Evolutionary conservation across 2,113 vertebrate genomes (phyloP).

Genomic region (Cryptoleucopteryx plumbea): DNA sequence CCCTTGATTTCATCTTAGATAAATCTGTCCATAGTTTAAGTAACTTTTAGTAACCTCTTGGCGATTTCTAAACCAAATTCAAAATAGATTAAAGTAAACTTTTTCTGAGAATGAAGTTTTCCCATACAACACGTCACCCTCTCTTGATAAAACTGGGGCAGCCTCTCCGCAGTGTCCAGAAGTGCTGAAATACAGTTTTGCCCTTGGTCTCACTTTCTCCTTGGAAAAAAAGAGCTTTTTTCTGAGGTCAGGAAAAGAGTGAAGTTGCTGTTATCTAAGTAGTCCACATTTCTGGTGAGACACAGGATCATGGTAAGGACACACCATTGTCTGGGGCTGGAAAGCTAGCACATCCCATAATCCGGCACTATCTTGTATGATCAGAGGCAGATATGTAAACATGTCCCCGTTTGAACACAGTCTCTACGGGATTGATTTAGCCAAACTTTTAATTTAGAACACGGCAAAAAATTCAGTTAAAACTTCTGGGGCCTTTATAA

Average conservation of each 20-base stretch:
- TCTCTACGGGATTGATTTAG: not conserved
- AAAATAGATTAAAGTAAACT: not conserved
- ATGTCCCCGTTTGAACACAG: not conserved
- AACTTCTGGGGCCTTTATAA: not conserved
- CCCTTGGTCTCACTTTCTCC: not conserved
- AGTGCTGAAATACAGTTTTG: not conserved
- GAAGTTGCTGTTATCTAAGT: slow-evolving; percentile 3
- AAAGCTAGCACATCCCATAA: not conserved
- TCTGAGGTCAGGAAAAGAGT: not conserved
- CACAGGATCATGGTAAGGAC: not conserved
- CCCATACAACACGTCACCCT: not conserved
- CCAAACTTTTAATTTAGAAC: not conserved
- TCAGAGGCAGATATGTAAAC: slow-evolving; percentile 21
- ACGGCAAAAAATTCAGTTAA: not conserved
- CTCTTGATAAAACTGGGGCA: not conserved
- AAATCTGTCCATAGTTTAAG: not conserved
- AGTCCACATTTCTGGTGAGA: not conserved
- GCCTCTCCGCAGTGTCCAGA: not conserved
- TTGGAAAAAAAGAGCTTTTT: not conserved
- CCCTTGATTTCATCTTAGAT: not conserved
- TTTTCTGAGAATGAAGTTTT: not conserved
- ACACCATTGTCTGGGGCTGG: rapidly evolving
- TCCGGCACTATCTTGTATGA: slow-evolving; percentile 34
- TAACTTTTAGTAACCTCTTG: not conserved
- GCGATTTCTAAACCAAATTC: not conserved